phyloP scores from a whole-genome alignment of 2,797 vertebrate genomes.

The Novumbra hubbsi region DNA sequence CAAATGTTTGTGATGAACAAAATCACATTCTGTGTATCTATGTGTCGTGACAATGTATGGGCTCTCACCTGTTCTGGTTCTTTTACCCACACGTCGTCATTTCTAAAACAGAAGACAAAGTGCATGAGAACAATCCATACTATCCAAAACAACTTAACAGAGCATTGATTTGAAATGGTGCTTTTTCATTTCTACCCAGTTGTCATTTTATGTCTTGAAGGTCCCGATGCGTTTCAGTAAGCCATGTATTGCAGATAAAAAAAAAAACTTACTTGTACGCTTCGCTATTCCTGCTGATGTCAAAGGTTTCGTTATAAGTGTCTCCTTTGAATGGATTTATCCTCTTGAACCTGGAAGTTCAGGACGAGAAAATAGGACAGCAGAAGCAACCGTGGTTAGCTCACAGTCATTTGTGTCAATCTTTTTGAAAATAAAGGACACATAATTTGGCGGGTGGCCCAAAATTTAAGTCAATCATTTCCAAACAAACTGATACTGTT shows the following conservation, averaged over 20 bases:
- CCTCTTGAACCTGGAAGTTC: conserved; percentile 50
- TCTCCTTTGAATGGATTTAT: background rate
- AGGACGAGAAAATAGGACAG: background rate
- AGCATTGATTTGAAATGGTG: background rate
- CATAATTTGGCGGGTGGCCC: background rate
- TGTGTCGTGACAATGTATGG: background rate
- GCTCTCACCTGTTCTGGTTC: background rate
- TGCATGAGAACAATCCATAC: background rate
- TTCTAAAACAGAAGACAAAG: background rate
- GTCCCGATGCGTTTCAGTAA: background rate
- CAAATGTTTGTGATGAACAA: background rate
- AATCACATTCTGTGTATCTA: background rate
- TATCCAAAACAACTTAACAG: background rate
- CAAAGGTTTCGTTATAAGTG: conserved; percentile 32
- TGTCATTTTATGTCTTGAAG: background rate
- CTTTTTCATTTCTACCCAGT: background rate
- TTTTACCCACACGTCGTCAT: background rate
- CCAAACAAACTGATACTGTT: background rate
- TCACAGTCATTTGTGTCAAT: background rate
- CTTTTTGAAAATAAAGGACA: background rate
- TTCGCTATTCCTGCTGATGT: accelerated
- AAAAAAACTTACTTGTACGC: conserved; percentile 28
- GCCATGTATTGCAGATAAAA: background rate
- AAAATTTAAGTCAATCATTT: background rate
- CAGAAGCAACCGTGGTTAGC: background rate